A percentile compares a stretch with the other conserved stretches of the same genome.
Evolutionary conservation across 2,797 vertebrate species (phyloP).

Genomic region (Staurois parvus): DNA sequence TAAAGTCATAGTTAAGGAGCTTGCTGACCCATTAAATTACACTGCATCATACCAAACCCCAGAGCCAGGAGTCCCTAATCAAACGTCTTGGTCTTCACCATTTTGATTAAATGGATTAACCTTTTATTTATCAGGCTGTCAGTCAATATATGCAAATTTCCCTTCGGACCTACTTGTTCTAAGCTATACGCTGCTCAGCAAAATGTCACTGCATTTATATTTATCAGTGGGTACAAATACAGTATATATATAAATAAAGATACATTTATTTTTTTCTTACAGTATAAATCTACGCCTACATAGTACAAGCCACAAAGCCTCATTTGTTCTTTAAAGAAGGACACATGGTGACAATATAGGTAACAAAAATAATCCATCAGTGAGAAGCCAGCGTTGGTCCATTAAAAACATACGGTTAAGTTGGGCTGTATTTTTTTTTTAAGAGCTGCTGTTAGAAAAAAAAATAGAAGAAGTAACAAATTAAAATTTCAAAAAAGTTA

Average conservation of each 20-base stretch:
- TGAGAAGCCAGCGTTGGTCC: neutral
- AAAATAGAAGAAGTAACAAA: neutral
- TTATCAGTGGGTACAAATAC: conserved; percentile 39
- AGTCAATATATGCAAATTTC: conserved; percentile 58
- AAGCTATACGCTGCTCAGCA: conserved; percentile 8
- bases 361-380: conserved; percentile 33
- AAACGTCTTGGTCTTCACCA: conserved; percentile 44
- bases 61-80: conserved; percentile 51
- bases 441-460: neutral
- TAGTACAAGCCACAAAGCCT: conserved; percentile 13
- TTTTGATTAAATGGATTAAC: conserved; percentile 60
- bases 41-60: conserved; percentile 45
- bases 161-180: conserved; percentile 23
- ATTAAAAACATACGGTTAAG: conserved; percentile 31
- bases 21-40: conserved; percentile 55
- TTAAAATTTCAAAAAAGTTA: too few relatives aligned
- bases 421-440: neutral
- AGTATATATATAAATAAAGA: neutral
- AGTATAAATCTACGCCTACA: conserved; percentile 36
- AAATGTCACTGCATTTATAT: conserved; percentile 55
- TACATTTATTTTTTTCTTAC: neutral
- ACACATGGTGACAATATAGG: conserved; percentile 22
- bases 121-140: conserved; percentile 54
- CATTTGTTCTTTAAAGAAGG: conserved; percentile 36
- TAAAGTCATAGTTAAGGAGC: conserved; percentile 53